Evolutionary conservation across 2,797 vertebrate species (phyloP).

Genomic region (Chanos chanos): DNA sequence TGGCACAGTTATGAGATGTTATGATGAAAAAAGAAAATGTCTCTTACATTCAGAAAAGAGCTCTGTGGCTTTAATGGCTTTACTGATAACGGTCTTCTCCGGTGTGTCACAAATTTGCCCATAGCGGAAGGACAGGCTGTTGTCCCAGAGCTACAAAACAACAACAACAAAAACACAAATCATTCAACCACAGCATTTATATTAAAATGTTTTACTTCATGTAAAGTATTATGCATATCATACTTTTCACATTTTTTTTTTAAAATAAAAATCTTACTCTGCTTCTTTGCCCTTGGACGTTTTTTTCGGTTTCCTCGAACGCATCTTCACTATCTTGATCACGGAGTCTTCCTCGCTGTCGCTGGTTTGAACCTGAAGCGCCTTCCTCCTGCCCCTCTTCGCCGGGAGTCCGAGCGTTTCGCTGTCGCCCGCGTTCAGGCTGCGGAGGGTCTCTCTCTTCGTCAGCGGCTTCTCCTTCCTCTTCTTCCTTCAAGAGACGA

Average conservation of each 20-base stretch:
- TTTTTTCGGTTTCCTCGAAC: background rate
- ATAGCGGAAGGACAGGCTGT: background rate
- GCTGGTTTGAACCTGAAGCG: constrained; percentile 5
- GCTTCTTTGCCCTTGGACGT: constrained; percentile 9
- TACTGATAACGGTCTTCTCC: constrained; percentile 32
- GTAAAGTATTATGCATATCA: background rate
- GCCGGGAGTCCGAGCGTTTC: background rate
- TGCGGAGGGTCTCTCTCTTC: background rate
- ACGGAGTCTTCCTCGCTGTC: constrained; percentile 35
- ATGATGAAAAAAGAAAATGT: background rate
- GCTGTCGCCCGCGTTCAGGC: constrained; percentile 23
- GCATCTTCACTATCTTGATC: background rate
- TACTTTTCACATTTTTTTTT: background rate
- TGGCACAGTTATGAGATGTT: too few relatives aligned
- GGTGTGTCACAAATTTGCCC: constrained; percentile 62
- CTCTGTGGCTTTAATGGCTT: constrained; percentile 22
- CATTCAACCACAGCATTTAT: background rate
- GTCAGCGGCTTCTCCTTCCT: too few relatives aligned
- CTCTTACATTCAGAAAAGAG: constrained; percentile 7
- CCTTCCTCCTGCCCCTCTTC: background rate
- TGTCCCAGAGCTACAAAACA: constrained; percentile 3
- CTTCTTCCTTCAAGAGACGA: too few relatives aligned
- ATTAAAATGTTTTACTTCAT: background rate
- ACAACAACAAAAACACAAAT: background rate
- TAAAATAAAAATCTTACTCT: constrained; percentile 31